These are phyloP conservation scores for Epiblema foenella DNA, from an alignment of 2,888 invertebrate species.

Conservation along the genomic window DNA sequence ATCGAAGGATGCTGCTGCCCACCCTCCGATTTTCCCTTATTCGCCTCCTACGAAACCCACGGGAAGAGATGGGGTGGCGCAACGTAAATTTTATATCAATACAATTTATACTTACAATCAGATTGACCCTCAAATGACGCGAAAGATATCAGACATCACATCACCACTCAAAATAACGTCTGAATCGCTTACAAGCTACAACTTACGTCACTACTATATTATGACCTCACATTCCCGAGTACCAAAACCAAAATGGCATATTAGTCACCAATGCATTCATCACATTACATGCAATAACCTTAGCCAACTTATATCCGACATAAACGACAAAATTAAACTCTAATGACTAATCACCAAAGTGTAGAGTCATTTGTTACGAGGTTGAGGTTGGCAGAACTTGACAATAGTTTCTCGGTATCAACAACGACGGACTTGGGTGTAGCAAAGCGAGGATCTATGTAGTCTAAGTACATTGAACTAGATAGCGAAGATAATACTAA, in stretches of 20 bases:
- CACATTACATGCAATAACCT: neutral
- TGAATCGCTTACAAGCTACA: constrained; percentile 9
- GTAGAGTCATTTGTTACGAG: no score
- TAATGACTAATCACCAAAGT: neutral
- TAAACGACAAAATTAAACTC: constrained; percentile 1
- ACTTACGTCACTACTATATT: neutral
- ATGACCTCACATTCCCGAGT: constrained; percentile 23
- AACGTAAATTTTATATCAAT: constrained; percentile 1
- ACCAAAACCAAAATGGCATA: constrained; percentile 4
- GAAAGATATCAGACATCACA: constrained; percentile 1
- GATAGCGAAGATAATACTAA: no score
- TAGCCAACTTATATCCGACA: neutral
- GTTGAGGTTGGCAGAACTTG: neutral
- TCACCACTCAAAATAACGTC: constrained; percentile 39
- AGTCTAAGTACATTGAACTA: no score
- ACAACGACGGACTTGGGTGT: no score
- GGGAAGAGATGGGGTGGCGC: no score
- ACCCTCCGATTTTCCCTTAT: no score
- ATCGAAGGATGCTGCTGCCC: no score
- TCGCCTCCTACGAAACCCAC: no score
- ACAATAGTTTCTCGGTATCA: neutral
- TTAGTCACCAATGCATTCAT: constrained; percentile 17
- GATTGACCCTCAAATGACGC: constrained; percentile 10
- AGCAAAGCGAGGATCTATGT: no score
- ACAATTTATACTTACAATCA: neutral